A percentile compares a stretch with the other conserved stretches of the same genome.
Conservation (phyloP, 2,113 vertebrate genomes). For the Entomyzon cyanotis region DNA sequence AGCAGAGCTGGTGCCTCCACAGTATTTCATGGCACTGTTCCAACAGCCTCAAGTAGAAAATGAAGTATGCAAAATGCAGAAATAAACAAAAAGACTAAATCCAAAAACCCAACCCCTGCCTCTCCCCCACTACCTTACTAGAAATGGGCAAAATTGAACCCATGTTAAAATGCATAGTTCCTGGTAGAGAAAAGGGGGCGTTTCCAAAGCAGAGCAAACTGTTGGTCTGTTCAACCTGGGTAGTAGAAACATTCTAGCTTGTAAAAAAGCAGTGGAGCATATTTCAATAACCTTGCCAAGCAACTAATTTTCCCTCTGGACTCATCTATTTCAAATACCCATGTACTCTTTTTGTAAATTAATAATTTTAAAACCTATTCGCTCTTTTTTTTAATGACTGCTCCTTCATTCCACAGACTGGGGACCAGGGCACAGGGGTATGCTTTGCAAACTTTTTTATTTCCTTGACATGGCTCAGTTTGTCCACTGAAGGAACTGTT, state of each 20-base stretch:
- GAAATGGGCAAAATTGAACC: neutral
- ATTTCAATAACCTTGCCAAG: neutral
- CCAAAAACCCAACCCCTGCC: rapidly evolving
- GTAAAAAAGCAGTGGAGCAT: neutral
- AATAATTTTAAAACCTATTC: neutral
- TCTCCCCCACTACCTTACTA: rapidly evolving
- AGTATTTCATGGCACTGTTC: neutral
- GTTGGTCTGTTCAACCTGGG: neutral
- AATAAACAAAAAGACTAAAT: neutral
- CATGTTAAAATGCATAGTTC: neutral
- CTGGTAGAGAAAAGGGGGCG: neutral
- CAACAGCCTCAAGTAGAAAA: neutral
- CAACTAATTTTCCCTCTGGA: neutral
- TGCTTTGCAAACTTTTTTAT: neutral
- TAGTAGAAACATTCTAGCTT: neutral
- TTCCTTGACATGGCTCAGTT: neutral
- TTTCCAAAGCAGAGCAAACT: neutral
- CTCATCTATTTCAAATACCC: neutral
- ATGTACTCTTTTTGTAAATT: neutral
- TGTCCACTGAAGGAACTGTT: neutral
- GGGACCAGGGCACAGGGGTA: neutral
- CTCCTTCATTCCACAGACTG: neutral
- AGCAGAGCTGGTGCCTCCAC: neutral
- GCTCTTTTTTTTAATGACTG: neutral
- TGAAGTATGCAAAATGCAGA: neutral